phyloP scores from a whole-genome alignment of 2,113 vertebrate genomes.

The Amazona guildingii region DNA sequence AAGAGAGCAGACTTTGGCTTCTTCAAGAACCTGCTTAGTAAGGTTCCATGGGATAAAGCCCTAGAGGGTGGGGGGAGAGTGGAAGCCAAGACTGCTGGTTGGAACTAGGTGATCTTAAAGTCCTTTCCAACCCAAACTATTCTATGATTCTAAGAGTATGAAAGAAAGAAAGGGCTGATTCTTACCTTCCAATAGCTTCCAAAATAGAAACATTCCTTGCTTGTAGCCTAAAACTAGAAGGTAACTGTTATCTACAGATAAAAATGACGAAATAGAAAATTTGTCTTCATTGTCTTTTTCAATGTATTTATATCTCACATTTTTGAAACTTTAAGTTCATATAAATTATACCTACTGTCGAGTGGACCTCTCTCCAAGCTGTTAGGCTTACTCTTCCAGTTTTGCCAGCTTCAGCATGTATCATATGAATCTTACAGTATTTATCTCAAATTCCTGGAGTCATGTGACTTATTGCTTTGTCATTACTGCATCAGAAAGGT shows the following conservation, averaged over 20 bases:
- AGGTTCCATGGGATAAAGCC: neutral
- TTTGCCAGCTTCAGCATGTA: neutral
- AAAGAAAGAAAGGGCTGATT: neutral
- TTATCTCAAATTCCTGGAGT: neutral
- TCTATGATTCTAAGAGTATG: neutral
- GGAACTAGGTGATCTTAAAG: neutral
- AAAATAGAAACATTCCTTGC: neutral
- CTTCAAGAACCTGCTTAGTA: neutral
- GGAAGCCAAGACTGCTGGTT: neutral
- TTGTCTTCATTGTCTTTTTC: neutral
- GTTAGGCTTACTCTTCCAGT: neutral
- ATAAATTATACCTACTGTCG: neutral
- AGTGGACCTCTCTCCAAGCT: neutral
- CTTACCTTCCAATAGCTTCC: neutral
- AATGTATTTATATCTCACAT: neutral
- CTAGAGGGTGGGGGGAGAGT: neutral
- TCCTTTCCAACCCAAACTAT: neutral
- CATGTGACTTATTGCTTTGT: neutral
- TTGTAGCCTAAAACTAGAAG: neutral
- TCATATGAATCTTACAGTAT: neutral
- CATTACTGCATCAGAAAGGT: neutral
- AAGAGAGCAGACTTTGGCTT: neutral
- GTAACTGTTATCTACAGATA: neutral
- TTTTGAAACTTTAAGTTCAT: neutral
- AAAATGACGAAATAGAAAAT: neutral